Evolutionary conservation across 1,140 invertebrate genomes (phyloP), one percentile per base, ranked within the genome.

Genomic region (Drosophila paulistorum): DNA sequence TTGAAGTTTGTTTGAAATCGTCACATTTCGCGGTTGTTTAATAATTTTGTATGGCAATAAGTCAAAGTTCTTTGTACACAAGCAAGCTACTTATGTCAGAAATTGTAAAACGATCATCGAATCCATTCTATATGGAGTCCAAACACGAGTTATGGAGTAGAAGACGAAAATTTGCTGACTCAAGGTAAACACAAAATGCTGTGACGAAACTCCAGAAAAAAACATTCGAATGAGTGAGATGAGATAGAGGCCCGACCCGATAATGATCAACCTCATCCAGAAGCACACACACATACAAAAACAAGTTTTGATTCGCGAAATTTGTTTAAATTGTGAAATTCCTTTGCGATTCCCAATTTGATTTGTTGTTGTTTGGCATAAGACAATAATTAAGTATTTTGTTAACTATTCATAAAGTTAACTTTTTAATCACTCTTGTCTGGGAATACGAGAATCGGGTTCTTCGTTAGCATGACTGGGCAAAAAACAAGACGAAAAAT

Each of bases 311-410:
- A 57, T 62, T 62, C 33, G 55, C 45, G 39, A 55, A 65, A 71
- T 57, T 54, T 7, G 65, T 51, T 26, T 58, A 14, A 42, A 41
- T 75, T 78, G 72, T 71, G 76, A 78, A 75, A 78, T 75, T 67
- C 55, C 51, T 57, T 55, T 65, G 37, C 63, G 58, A 75, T 35
- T 58, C 55, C 30, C 13, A 13, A 39, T 39, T 39, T 39, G 13
- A 11, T 39, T 39, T 71, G 55, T 57, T 57, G 20, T 63, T 33
- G 64, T 75, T 75, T 51, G 45, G 17, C 45, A 11, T 51, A 51
- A 51, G 45, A 23, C 45, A 23, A 65, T 75, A 61, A 68, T 72
- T 69, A 64, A 39, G 59, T 62, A 20, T 67, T 55, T 23, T 62
- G 70, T 72, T 73, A 59, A 68, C 61, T 68, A 74, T 69, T 63